Conservation (phyloP, 2,113 vertebrate genomes). For the Ceratotherium simum region DNA sequence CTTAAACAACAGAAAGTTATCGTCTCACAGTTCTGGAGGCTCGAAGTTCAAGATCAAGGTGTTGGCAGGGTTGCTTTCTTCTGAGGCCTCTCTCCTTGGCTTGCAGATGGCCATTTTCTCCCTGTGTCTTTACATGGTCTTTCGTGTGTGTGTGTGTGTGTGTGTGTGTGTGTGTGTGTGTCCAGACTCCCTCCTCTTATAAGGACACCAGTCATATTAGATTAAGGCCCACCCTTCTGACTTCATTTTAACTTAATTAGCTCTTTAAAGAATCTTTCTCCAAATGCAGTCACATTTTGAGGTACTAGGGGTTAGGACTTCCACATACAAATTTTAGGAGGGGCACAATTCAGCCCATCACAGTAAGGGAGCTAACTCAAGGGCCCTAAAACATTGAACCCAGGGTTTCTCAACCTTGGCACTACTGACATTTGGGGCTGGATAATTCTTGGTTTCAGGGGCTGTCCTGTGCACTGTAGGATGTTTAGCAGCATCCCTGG, state of each 20-base stretch:
- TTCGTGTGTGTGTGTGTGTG: neutral
- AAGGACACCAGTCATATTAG: neutral
- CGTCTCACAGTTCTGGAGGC: neutral
- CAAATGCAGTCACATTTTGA: neutral
- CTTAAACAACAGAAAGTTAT: neutral
- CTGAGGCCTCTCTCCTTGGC: neutral
- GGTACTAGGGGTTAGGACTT: neutral
- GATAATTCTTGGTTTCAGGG: neutral
- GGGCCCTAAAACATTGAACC: neutral
- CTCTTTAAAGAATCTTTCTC: neutral
- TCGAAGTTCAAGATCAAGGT: neutral
- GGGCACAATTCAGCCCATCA: neutral
- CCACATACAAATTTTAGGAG: neutral
- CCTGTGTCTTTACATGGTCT: no score
- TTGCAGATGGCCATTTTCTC: neutral
- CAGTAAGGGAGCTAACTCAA: neutral
- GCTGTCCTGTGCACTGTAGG: accelerated
- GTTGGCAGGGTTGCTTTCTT: neutral
- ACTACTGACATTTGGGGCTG: neutral
- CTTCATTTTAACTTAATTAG: neutral
- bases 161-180: neutral
- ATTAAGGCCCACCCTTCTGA: neutral
- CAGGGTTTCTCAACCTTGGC: neutral
- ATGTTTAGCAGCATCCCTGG: neutral
- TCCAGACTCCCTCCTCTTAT: neutral